phyloP scores from a whole-genome alignment of 2,888 invertebrate genomes.

The Junonia oenone region DNA sequence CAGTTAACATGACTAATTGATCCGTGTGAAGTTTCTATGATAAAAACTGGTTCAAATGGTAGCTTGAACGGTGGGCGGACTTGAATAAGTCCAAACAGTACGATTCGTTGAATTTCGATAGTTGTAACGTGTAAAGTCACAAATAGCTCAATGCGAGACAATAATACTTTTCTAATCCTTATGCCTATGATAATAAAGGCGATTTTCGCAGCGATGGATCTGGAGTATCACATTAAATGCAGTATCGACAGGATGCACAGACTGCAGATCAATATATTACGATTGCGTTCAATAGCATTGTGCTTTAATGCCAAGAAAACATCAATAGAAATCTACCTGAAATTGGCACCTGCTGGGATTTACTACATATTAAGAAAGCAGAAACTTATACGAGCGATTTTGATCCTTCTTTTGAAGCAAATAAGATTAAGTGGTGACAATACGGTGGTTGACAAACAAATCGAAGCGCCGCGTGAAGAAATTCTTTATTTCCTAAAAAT shows the following conservation, averaged over 20 bases:
- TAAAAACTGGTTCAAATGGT: conserved; percentile 28
- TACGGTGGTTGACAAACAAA: conserved; percentile 36
- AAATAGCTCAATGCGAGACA: conserved; percentile 8
- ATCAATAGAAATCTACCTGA: conserved; percentile 65
- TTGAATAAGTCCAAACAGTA: conserved; percentile 21
- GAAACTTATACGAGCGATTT: conserved; percentile 17
- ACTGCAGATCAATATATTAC: conserved; percentile 41
- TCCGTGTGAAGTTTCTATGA: conserved; percentile 28
- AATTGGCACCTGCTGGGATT: conserved; percentile 59
- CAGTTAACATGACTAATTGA: conserved; percentile 37
- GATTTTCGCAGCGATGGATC: background rate
- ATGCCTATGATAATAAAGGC: conserved; percentile 8
- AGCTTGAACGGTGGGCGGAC: conserved; percentile 27
- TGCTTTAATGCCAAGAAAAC: conserved; percentile 52
- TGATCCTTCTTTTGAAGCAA: conserved; percentile 10
- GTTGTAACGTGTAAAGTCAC: conserved; percentile 25
- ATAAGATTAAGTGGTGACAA: conserved; percentile 28
- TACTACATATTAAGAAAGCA: conserved; percentile 8
- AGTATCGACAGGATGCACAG: conserved; percentile 30
- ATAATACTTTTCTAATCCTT: conserved; percentile 1
- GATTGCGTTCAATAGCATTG: conserved; percentile 49
- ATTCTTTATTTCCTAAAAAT: conserved; percentile 23
- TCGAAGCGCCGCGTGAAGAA: conserved; percentile 67
- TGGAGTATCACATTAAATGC: conserved; percentile 13
- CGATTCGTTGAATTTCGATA: conserved; percentile 24